Evolutionary conservation across 2,797 vertebrate genomes (phyloP).

Genomic region (Oryzias dopingdopingensis): DNA sequence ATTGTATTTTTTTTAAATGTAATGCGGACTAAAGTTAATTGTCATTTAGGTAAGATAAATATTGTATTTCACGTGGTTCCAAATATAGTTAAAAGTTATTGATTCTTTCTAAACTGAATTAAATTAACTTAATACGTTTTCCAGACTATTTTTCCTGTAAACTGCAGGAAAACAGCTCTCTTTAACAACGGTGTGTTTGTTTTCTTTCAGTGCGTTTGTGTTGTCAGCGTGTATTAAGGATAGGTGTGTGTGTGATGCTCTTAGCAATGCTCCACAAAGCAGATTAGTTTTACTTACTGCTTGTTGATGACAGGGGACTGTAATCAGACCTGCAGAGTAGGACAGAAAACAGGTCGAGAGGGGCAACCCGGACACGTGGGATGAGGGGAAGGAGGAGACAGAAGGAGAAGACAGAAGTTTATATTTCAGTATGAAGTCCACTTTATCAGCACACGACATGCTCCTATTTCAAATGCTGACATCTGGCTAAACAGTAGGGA

Average conservation of each 20-base stretch:
- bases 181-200: too few species aligned
- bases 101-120: too few species aligned
- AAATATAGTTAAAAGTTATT: too few species aligned
- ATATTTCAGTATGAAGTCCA: conserved; percentile 44
- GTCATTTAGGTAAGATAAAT: too few species aligned
- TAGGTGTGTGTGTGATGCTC: conserved; percentile 8
- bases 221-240: conserved; percentile 30
- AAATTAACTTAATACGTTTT: too few species aligned
- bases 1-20: too few species aligned
- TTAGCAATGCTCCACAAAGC: conserved; percentile 8
- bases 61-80: too few species aligned
- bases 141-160: too few species aligned
- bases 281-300: conserved; percentile 86
- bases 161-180: too few species aligned
- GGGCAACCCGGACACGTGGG: neutral
- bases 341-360: conserved; percentile 17
- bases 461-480: conserved; percentile 52
- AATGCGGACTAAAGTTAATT: too few species aligned
- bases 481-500: conserved; percentile 47
- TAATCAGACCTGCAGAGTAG: conserved; percentile 90
- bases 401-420: conserved; percentile 53
- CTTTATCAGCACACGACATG: conserved; percentile 41
- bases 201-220: conserved; percentile 27
- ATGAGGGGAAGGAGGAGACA: conserved; percentile 29
- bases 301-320: conserved; percentile 90